A percentile compares a stretch with the other conserved stretches of the same genome.
These are phyloP conservation scores for Ectemnius lituratus DNA, from an alignment of 2,888 invertebrate species.

Conservation along the genomic window DNA sequence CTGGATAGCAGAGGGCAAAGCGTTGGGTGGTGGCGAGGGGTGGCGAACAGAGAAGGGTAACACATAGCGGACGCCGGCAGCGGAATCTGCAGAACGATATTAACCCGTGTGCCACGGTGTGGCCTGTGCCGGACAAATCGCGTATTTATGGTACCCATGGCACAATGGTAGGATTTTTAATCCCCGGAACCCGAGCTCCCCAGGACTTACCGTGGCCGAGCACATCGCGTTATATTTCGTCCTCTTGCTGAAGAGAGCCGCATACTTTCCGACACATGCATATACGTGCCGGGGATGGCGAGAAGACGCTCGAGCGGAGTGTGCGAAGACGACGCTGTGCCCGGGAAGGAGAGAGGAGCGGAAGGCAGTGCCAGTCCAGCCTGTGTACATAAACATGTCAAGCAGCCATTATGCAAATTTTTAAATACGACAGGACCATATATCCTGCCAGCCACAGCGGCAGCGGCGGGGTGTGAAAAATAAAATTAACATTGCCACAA, in stretches of 20 bases:
- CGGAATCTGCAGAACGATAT: conserved; percentile 49
- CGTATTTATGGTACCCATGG: conserved; percentile 72
- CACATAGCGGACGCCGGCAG: neutral
- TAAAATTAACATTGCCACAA: conserved; percentile 74
- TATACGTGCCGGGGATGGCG: neutral
- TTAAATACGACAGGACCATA: conserved; percentile 75
- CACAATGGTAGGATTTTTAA: conserved; percentile 73
- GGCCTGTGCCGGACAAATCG: conserved; percentile 74
- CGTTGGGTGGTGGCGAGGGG: conserved; percentile 22
- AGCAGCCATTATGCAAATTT: conserved; percentile 76
- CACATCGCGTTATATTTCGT: conserved; percentile 67
- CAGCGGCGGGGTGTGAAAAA: conserved; percentile 70
- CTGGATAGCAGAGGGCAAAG: conserved; percentile 15
- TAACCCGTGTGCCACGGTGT: conserved; percentile 62
- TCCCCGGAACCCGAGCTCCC: conserved; percentile 59
- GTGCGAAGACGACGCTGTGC: conserved; percentile 5
- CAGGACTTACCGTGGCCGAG: conserved; percentile 41
- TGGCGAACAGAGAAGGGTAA: conserved; percentile 19
- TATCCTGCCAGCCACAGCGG: conserved; percentile 55
- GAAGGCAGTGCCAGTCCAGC: conserved; percentile 33
- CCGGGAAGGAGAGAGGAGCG: conserved; percentile 11
- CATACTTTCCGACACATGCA: conserved; percentile 41
- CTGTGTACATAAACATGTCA: conserved; percentile 76
- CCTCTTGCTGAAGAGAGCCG: conserved; percentile 47
- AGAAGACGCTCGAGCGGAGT: neutral